These are phyloP conservation scores for Habrosyne pyritoides DNA, from an alignment of 2,888 invertebrate genomes.

Conservation along the genomic window DNA sequence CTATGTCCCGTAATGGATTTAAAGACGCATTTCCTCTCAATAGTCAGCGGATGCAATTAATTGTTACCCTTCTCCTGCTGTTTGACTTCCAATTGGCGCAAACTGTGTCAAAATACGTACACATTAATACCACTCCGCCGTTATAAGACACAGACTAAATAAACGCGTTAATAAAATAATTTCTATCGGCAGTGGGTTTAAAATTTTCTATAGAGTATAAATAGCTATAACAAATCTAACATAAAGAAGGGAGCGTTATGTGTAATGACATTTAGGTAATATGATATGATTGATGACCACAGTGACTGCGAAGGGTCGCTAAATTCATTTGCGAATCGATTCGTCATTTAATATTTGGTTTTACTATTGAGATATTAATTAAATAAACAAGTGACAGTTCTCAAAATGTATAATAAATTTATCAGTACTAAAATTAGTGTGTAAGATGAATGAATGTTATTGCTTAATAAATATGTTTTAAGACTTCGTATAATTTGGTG, in stretches of 20 bases:
- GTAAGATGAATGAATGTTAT: slow-evolving; percentile 10
- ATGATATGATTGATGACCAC: slow-evolving; percentile 57
- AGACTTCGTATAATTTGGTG: slow-evolving; percentile 10
- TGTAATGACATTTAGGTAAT: slow-evolving; percentile 29
- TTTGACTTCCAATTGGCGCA: slow-evolving; percentile 33
- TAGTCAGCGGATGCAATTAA: slow-evolving; percentile 39
- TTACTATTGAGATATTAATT: slow-evolving; percentile 48
- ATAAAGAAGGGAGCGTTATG: slow-evolving; percentile 11
- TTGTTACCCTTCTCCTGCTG: slow-evolving; percentile 33
- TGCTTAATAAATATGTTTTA: slow-evolving; percentile 19
- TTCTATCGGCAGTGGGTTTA: not conserved
- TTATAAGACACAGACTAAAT: slow-evolving; percentile 3
- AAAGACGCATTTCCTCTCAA: slow-evolving; percentile 24
- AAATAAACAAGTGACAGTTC: slow-evolving; percentile 28
- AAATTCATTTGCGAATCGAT: slow-evolving; percentile 64
- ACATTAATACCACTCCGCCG: slow-evolving; percentile 5
- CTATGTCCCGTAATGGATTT: slow-evolving; percentile 6
- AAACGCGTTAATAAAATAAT: not conserved
- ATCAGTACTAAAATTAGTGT: too few species aligned
- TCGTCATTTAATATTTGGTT: slow-evolving; percentile 57
- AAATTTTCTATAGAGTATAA: not conserved
- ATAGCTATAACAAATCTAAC: slow-evolving; percentile 22
- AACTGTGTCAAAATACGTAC: slow-evolving; percentile 30
- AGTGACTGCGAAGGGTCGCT: slow-evolving; percentile 46
- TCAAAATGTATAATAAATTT: slow-evolving; percentile 7